These are phyloP conservation scores for Sarcophaga variegata DNA, from an alignment of 2,888 invertebrate genomes.

Conservation along the genomic window DNA sequence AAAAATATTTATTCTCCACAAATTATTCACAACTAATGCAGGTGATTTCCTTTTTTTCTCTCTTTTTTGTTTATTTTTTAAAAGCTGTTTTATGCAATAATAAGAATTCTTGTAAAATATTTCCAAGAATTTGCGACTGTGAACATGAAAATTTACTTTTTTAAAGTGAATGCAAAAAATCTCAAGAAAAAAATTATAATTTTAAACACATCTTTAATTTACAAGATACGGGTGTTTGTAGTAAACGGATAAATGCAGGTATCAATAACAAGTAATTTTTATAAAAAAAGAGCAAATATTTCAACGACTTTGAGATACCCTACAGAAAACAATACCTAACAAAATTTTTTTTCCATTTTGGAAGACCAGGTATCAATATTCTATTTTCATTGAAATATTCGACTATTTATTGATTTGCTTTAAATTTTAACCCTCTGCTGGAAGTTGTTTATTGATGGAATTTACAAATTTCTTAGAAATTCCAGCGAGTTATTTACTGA, in stretches of 20 bases:
- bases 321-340: background rate
- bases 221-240: background rate
- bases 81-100: background rate
- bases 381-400: too few relatives aligned
- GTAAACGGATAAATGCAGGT: background rate
- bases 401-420: too few relatives aligned
- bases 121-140: constrained; percentile 19
- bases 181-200: background rate
- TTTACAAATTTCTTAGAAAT: background rate
- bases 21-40: constrained; percentile 48
- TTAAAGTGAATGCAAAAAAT: constrained; percentile 2
- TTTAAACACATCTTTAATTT: constrained; percentile 49
- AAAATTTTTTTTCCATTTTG: too few relatives aligned
- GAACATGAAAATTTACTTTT: background rate
- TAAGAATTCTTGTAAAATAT: constrained; percentile 18
- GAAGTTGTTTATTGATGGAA: background rate
- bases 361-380: constrained; percentile 24
- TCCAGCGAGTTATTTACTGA: background rate
- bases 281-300: background rate
- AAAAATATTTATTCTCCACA: constrained; percentile 33
- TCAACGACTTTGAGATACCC: background rate
- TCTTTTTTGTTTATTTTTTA: constrained; percentile 4
- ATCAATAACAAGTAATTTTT: background rate
- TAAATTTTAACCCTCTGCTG: too few relatives aligned
- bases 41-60: constrained; percentile 34